phyloP scores from a whole-genome alignment of 2,888 invertebrate species.

The Elysia crispata region DNA sequence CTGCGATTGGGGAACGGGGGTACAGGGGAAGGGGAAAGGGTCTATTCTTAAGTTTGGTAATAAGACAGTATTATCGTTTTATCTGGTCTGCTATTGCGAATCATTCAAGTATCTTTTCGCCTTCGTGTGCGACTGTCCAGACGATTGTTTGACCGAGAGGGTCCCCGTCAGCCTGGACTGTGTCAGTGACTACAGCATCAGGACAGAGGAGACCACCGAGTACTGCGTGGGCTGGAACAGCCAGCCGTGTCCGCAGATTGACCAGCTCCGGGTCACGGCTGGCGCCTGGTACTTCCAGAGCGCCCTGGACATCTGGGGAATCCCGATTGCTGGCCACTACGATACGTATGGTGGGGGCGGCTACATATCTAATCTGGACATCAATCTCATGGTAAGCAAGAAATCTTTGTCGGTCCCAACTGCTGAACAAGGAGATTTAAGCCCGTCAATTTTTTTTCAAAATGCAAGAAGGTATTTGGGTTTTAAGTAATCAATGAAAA shows the following conservation, averaged over 20 bases:
- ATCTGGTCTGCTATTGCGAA: too few species aligned
- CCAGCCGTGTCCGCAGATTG: constrained; percentile 45
- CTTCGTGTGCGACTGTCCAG: too few species aligned
- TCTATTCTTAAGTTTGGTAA: too few species aligned
- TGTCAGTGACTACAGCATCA: constrained; percentile 47
- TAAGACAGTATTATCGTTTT: too few species aligned
- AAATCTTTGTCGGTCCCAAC: not conserved
- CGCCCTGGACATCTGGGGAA: constrained; percentile 52
- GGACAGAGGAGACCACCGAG: constrained; percentile 51
- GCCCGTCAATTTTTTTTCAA: too few species aligned
- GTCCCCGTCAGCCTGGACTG: constrained; percentile 3
- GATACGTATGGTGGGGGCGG: constrained; percentile 63
- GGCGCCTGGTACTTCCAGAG: constrained; percentile 56
- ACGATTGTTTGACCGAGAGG: constrained; percentile 13
- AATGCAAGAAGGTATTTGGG: too few species aligned
- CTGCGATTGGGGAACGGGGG: too few species aligned
- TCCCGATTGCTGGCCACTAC: constrained; percentile 57
- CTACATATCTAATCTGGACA: constrained; percentile 57
- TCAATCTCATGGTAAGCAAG: constrained; percentile 39
- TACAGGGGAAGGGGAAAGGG: too few species aligned
- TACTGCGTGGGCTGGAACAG: constrained; percentile 56
- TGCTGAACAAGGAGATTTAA: too few species aligned
- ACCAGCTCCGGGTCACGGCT: constrained; percentile 48
- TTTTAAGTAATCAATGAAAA: too few species aligned
- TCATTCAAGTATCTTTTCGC: too few species aligned